Evolutionary conservation across 2,113 vertebrate species (phyloP), one percentile per base, ranked within the genome.

Genomic region (Colaptes auratus): DNA sequence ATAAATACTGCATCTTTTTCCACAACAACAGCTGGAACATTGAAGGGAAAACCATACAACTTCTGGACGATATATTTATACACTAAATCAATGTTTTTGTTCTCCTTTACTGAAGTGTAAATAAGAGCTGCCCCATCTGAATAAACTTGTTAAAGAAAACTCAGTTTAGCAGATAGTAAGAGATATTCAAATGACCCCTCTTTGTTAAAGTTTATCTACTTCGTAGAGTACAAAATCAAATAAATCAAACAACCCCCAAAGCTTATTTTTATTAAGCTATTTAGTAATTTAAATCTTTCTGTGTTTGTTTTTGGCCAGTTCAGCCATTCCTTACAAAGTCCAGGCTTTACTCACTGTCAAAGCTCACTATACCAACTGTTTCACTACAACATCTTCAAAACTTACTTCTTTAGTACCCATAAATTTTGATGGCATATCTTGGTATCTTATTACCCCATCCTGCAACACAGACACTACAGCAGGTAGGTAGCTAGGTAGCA

Each of bases 11-110:
- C 98, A 93, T 99, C 99, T 98, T 98, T 99, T 97, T 99, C 99
- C 97, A 99, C 99, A 96, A 99, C 98, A 95, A 98, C 98, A 88
- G 99, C 99, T 81, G 98, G 97, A 94, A 98, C 98, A 71, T 98
- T 98, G 97, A 99, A 99, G 21, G 98, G 98, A 97, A 99, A 99
- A 95, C 98, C 99, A 11, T 99, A 99, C 79, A 99, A 98, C 97
- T 98, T 99, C 97, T 99, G 99, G 92, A 99, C 98, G 86, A 99
- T 98, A 92, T 99, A 99, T 98, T 99, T 99, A 98, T 99, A 99
- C 86, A 99, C 98, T 97, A 99, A 98, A 95, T 99, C 99, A 97
- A 99, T 98, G 97, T 99, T 99, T 98, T 99, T 99, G 97, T 98
- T 99, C 96, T 99, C 99, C 97, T 99, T 99, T 97, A 99, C 98